Evolutionary conservation across 2,888 invertebrate species (phyloP), one percentile per base, ranked within the genome.

Genomic region (Strigamia maritima): DNA sequence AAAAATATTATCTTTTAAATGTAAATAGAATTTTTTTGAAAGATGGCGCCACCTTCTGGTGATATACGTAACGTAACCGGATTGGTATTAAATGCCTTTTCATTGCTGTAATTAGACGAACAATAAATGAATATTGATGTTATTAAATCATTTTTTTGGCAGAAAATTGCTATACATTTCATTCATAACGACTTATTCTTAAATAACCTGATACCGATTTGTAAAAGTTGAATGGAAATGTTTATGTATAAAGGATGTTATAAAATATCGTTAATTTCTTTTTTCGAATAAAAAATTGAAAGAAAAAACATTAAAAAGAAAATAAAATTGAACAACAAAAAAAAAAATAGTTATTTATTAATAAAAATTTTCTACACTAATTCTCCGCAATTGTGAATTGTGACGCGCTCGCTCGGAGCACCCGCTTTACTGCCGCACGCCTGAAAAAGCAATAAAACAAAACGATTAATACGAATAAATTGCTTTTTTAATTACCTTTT

Each of bases 381-480:
- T 90, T 95, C 95, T 75, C 95, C 96, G 88, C 95, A 95, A 81
- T 93, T 91, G 83, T 91, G 90, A 83, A 96, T 93, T 4, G 89
- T 89, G 79, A 95, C 90, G 88, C 93, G 94, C 83, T 93, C 92
- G 0, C 91, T 89, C 0, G 94, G 91, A 2, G 91, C 89, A 6
- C 95, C 95, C 4, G 90, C 87, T 86, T 94, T 95, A 74, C 91
- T 90, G 19, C 95, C 95, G 85, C 90, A 93, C 83, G 91, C 91
- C 87, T 87, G 82, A 79, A 85, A 84, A 65, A 31, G 8, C 2
- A 19, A n/a, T 80, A 80, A 75, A 81, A n/a, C n/a, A n/a, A 82
- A 79, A 77, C 60, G 79, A 77, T 74, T 14, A 74, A 22, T 49
- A 28, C 49, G 19, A 31, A 79, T 78, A 79, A 49, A 65, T 4